Evolutionary conservation across 1,140 invertebrate genomes (phyloP).

Genomic region (Cotesia vestalis): DNA sequence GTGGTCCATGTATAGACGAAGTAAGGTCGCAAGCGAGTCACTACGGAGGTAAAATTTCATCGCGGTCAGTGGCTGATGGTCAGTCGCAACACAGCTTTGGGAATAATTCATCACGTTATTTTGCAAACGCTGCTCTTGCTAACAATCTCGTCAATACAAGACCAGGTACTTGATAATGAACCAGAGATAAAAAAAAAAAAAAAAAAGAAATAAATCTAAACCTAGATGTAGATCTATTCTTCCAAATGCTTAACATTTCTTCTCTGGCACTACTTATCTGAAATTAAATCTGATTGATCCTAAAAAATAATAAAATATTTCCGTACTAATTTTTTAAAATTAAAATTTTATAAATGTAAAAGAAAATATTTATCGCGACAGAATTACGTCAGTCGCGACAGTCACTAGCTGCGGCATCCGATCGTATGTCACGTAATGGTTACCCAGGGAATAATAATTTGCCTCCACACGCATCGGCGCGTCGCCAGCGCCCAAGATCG

Average conservation of each 20-base stretch:
- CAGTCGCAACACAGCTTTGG: conserved; percentile 88
- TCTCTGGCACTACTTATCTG: too few relatives aligned
- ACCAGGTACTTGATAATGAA: conserved; percentile 68
- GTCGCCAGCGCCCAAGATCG: conserved; percentile 73
- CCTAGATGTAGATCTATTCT: not conserved
- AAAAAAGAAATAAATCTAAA: not conserved
- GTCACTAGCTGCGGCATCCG: conserved; percentile 80
- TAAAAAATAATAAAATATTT: too few relatives aligned
- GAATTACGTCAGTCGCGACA: conserved; percentile 84
- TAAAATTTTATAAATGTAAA: not conserved
- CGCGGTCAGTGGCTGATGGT: conserved; percentile 79
- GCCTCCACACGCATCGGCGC: conserved; percentile 70
- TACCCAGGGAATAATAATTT: conserved; percentile 65
- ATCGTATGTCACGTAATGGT: conserved; percentile 77
- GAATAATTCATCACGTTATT: conserved; percentile 79
- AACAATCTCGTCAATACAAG: conserved; percentile 80
- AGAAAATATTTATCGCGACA: conserved; percentile 50
- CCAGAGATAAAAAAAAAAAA: not conserved
- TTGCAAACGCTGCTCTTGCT: conserved; percentile 74
- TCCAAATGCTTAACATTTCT: not conserved
- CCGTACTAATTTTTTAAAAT: too few relatives aligned
- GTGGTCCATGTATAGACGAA: conserved; percentile 73
- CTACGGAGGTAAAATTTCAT: conserved; percentile 60
- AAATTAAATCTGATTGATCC: too few relatives aligned
- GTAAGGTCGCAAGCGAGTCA: conserved; percentile 70